Conservation (phyloP, 1,140 invertebrate species). For the Panagrolaimus sp. region DNA sequence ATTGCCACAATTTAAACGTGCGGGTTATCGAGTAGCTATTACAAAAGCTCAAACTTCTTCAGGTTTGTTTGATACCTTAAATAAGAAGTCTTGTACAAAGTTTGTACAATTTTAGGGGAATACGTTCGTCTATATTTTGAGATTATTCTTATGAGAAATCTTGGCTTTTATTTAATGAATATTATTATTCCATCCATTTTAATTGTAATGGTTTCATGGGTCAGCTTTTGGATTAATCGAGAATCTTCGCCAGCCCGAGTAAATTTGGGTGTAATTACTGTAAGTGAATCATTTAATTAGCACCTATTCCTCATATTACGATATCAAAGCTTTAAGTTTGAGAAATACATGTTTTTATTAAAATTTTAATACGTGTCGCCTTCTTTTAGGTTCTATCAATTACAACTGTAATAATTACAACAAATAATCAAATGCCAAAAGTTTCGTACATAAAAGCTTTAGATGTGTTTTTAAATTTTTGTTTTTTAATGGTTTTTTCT, state of each 20-base stretch:
- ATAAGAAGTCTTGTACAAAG: no score
- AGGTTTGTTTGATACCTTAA: not conserved
- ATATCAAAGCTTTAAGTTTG: no score
- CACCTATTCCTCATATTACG: no score
- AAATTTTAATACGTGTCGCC: no score
- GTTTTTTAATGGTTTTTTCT: conserved; percentile 54
- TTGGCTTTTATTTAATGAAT: conserved; percentile 97
- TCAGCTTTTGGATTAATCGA: conserved; percentile 63
- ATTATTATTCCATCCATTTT: conserved; percentile 96
- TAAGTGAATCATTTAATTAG: no score
- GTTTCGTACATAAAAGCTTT: conserved; percentile 51
- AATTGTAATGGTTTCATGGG: conserved; percentile 97
- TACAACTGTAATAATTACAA: conserved; percentile 49
- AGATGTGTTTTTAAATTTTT: conserved; percentile 47
- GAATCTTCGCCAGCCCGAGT: conserved; percentile 46
- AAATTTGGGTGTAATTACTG: conserved; percentile 40
- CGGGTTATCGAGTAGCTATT: conserved; percentile 30
- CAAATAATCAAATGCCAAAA: conserved; percentile 47
- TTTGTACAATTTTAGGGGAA: conserved; percentile 26
- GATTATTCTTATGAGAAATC: conserved; percentile 91
- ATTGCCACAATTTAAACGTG: conserved; percentile 37
- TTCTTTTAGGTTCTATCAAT: conserved; percentile 47
- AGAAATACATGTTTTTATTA: not conserved
- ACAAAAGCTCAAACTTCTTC: conserved; percentile 37
- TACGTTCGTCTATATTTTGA: conserved; percentile 59